Evolutionary conservation across 2,888 invertebrate species (phyloP), one percentile per base, ranked within the genome.

Genomic region (Pycnomerus fuliginosus): DNA sequence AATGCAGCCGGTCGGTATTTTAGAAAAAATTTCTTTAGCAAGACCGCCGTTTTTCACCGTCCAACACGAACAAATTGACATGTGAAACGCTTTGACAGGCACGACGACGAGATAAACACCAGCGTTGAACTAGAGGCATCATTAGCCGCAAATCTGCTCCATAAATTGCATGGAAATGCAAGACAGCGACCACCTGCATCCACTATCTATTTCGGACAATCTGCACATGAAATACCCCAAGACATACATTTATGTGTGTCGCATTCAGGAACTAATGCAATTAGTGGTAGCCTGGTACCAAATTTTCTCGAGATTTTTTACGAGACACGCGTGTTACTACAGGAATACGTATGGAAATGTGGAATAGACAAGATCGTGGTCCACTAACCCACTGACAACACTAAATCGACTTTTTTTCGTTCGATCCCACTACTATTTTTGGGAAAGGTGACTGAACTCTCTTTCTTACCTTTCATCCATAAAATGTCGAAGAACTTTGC

Each of bases 321-420:
- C 24, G 24, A 23, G 12, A 24, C 16, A 31, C 24, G 15, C 33
- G 25, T 40, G 20, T 3, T 7, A 15, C 32, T 16, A 16, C 12
- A 29, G 28, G 34, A 35, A 27, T 44, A 32, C 13, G 32, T 29
- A 33, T 45, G 47, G 34, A 52, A 53, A 50, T 48, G 45, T 51
- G 40, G 45, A 54, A 53, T 54, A 57, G 55, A 55, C 48, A 57
- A 61, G 50, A 51, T 50, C 48, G 57, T 60, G 61, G 57, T 60
- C 64, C 59, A 64, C 61, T 64, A 56, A 64, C 64, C 64, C 54
- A 62, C 64, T 64, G 58, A 59, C 59, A 55, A 50, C 47, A 51
- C 60, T 60, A 60, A 60, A 59, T 62, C 55, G 54, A 55, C 50
- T 54, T 52, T 54, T 57, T 57, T 53, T 44, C 39, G 42, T 45